Evolutionary conservation across 2,888 invertebrate species (phyloP).

Genomic region (Lomographa bimaculata): DNA sequence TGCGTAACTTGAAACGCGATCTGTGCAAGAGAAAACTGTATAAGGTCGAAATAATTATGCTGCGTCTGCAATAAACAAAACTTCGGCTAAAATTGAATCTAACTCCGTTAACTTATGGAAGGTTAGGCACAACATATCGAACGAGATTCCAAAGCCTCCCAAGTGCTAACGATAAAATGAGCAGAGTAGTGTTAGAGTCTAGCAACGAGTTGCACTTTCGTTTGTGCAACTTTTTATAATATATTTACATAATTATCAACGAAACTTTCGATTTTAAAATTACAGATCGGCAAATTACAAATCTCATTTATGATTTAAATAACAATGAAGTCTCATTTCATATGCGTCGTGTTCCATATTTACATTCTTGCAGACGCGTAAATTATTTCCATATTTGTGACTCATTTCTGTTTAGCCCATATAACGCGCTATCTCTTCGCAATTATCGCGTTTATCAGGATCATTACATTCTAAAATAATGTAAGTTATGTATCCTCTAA

Average conservation of each 20-base stretch:
- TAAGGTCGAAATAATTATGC: constrained; percentile 70
- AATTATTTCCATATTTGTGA: constrained; percentile 11
- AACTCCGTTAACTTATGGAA: constrained; percentile 33
- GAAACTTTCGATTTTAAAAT: constrained; percentile 17
- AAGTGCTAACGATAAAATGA: no score
- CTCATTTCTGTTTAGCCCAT: constrained; percentile 9
- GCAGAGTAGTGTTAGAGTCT: no score
- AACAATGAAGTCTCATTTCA: constrained; percentile 7
- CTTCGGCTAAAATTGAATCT: constrained; percentile 26
- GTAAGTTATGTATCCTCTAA: constrained; percentile 34
- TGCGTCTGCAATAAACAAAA: constrained; percentile 42
- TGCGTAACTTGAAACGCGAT: constrained; percentile 79
- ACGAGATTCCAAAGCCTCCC: constrained; percentile 8
- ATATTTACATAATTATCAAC: constrained; percentile 10
- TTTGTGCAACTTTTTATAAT: constrained; percentile 15
- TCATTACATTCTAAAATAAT: constrained; percentile 25
- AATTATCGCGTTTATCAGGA: constrained; percentile 21
- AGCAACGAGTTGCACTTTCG: constrained; percentile 16
- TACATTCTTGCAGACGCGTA: constrained; percentile 1
- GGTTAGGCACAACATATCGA: no score
- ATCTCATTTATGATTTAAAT: constrained; percentile 14
- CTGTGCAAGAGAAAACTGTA: constrained; percentile 72
- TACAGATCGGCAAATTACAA: constrained; percentile 15
- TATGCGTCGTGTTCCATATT: constrained; percentile 11
- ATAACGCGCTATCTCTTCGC: no score